phyloP scores from a whole-genome alignment of 2,797 vertebrate genomes.

The Pteronotus mesoamericanus region DNA sequence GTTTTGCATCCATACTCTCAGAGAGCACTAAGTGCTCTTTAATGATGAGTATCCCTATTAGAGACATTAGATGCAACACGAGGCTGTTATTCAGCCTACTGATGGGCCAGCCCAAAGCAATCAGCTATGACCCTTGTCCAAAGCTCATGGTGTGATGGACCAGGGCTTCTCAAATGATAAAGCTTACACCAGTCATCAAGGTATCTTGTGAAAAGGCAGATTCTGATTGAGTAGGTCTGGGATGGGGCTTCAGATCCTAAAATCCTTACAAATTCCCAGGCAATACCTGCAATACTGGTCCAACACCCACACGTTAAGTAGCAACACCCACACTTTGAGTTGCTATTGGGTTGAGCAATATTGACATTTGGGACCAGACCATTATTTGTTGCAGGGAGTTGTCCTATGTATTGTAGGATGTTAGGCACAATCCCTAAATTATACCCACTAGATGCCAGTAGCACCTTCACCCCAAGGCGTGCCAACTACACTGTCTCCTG shows the following conservation, averaged over 20 bases:
- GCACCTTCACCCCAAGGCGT: background rate
- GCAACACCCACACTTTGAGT: no score
- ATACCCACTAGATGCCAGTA: background rate
- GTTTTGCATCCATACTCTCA: background rate
- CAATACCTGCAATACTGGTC: background rate
- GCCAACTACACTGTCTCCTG: background rate
- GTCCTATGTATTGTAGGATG: background rate
- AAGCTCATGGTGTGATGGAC: fast-evolving
- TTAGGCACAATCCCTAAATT: background rate
- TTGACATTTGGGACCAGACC: background rate
- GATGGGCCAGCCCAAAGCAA: background rate
- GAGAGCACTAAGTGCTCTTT: background rate
- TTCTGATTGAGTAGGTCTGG: background rate
- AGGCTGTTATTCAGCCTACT: background rate
- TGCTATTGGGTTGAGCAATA: background rate
- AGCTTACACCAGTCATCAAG: background rate
- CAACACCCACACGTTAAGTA: no score
- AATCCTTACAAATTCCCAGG: background rate
- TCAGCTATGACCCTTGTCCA: background rate
- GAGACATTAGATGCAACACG: background rate
- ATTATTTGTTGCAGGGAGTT: background rate
- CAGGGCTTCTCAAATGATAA: background rate
- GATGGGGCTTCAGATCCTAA: background rate
- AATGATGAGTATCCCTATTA: background rate
- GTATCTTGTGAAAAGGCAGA: background rate